These are phyloP conservation scores for Ceratosolen fusciceps DNA, from an alignment of 1,140 invertebrate genomes.

Conservation along the genomic window DNA sequence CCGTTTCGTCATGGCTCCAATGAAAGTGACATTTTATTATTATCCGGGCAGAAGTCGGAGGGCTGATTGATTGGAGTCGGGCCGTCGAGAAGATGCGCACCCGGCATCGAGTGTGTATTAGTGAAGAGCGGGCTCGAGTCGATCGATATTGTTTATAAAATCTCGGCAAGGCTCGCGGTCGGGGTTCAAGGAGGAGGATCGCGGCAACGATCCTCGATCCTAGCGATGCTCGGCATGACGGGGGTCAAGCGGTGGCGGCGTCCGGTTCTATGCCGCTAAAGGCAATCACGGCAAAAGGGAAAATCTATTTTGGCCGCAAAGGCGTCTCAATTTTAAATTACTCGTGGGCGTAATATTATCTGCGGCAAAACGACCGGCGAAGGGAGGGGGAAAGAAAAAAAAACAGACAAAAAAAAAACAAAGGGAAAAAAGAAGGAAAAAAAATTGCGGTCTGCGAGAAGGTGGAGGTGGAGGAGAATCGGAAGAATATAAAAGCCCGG, in stretches of 20 bases:
- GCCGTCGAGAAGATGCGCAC: not conserved
- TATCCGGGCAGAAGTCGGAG: not conserved
- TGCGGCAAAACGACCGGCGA: not conserved
- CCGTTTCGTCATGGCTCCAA: not conserved
- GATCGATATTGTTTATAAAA: not conserved
- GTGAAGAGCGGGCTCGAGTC: not conserved
- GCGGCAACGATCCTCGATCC: no score
- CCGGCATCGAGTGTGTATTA: not conserved
- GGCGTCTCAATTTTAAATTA: constrained; percentile 17
- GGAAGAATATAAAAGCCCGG: constrained; percentile 32
- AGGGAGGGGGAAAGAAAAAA: not conserved
- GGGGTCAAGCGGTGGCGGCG: no score
- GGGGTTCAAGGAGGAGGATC: no score
- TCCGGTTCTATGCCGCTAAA: no score
- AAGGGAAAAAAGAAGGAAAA: no score
- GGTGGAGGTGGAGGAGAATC: not conserved
- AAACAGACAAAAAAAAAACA: no score
- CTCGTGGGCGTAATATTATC: not conserved
- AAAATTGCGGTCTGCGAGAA: not conserved
- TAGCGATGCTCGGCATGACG: no score
- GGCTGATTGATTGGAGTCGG: not conserved
- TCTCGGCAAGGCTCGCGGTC: no score
- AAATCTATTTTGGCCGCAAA: not conserved
- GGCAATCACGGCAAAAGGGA: not conserved
- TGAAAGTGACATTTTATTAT: constrained; percentile 23